Evolutionary conservation across 2,797 vertebrate genomes (phyloP).

Genomic region (Apodemus agrarius): DNA sequence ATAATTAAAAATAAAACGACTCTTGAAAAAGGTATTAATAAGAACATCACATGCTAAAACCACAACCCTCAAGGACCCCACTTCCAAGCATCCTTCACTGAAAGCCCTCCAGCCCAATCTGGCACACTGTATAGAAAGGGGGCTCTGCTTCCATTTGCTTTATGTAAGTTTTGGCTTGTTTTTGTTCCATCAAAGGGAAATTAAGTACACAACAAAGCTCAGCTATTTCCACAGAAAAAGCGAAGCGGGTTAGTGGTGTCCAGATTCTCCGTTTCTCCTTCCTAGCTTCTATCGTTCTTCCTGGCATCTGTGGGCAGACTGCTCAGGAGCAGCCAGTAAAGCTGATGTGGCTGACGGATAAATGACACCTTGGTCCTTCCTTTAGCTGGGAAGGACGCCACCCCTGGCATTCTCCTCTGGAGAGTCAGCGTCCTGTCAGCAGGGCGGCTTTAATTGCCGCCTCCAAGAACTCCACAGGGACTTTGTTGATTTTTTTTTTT

Average conservation of each 20-base stretch:
- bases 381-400: conserved; percentile 2
- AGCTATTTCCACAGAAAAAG: neutral
- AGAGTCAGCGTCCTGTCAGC: neutral
- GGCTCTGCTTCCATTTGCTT: neutral
- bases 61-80: neutral
- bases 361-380: neutral
- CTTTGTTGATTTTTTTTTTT: neutral
- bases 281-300: neutral
- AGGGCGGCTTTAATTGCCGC: conserved; percentile 38
- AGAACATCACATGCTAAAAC: neutral
- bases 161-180: neutral
- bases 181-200: conserved; percentile 20
- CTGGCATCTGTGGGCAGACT: neutral
- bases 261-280: neutral
- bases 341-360: neutral
- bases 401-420: neutral
- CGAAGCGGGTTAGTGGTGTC: neutral
- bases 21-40: neutral
- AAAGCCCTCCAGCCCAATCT: neutral
- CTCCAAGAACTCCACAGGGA: neutral
- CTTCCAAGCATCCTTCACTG: neutral
- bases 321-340: neutral
- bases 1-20: neutral
- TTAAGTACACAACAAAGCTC: neutral
- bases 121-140: neutral